Conservation (phyloP, 1,140 invertebrate species). For the Myzus persicae region DNA sequence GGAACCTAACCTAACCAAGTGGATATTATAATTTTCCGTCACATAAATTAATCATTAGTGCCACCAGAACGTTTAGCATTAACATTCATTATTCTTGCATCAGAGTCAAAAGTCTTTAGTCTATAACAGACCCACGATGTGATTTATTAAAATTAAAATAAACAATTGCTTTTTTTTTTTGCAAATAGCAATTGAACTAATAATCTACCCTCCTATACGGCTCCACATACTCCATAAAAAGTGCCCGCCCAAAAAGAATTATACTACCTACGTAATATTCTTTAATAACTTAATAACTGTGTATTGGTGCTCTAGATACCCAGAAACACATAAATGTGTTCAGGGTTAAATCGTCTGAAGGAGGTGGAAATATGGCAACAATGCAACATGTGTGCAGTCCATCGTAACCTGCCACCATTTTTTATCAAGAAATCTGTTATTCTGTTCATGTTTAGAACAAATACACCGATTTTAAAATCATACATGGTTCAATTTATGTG, state of each 20-base stretch:
- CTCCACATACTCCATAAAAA: too few relatives aligned
- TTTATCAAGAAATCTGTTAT: neutral
- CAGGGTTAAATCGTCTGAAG: neutral
- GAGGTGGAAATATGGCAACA: neutral
- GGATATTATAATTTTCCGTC: neutral
- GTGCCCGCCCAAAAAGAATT: neutral
- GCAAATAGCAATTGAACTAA: too few relatives aligned
- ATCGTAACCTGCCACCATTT: neutral
- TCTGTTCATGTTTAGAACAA: neutral
- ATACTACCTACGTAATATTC: neutral
- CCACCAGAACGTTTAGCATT: neutral
- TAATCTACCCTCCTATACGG: too few relatives aligned
- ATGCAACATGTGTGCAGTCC: neutral
- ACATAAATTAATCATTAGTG: neutral
- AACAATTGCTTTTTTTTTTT: neutral
- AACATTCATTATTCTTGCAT: neutral
- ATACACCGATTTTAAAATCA: neutral
- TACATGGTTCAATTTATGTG: too few relatives aligned
- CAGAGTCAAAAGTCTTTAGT: neutral
- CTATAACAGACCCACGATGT: neutral
- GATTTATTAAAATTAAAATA: neutral
- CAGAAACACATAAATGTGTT: neutral
- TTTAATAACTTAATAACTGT: neutral
- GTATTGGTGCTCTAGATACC: neutral
- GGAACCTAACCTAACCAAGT: too few relatives aligned